phyloP scores from a whole-genome alignment of 2,113 vertebrate species.

The Casuarius casuarius region DNA sequence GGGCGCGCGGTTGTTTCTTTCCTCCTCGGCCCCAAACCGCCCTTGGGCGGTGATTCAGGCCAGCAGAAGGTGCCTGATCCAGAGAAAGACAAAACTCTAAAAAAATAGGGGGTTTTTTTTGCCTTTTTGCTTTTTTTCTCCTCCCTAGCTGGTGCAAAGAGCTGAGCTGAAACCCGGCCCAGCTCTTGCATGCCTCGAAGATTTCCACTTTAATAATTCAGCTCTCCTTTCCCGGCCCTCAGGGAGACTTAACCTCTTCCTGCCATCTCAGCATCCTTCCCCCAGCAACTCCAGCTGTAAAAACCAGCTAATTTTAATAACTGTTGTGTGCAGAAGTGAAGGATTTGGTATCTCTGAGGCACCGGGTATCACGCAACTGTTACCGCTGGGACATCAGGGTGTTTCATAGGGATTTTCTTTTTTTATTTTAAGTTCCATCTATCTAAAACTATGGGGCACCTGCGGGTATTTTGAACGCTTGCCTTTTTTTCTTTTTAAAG shows the following conservation, averaged over 20 bases:
- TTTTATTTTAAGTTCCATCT: background rate
- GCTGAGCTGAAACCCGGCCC: slow-evolving; percentile 17
- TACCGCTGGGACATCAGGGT: too few relatives aligned
- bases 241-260: background rate
- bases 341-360: too few relatives aligned
- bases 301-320: rapidly evolving
- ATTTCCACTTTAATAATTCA: slow-evolving; percentile 64
- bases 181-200: background rate
- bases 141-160: background rate
- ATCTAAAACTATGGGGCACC: background rate
- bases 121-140: background rate
- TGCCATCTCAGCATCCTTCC: background rate
- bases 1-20: too few relatives aligned
- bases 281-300: background rate
- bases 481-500: background rate
- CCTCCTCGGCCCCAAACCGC: too few relatives aligned
- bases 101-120: background rate
- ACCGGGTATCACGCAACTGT: rapidly evolving
- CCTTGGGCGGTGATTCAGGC: too few relatives aligned
- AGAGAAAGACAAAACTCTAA: background rate
- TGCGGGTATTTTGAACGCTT: too few relatives aligned
- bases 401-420: rapidly evolving
- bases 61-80: background rate
- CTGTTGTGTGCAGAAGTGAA: rapidly evolving
- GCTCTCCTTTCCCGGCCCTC: background rate